Conservation (phyloP, 2,888 invertebrate genomes). For the Leptinotarsa haldemani region DNA sequence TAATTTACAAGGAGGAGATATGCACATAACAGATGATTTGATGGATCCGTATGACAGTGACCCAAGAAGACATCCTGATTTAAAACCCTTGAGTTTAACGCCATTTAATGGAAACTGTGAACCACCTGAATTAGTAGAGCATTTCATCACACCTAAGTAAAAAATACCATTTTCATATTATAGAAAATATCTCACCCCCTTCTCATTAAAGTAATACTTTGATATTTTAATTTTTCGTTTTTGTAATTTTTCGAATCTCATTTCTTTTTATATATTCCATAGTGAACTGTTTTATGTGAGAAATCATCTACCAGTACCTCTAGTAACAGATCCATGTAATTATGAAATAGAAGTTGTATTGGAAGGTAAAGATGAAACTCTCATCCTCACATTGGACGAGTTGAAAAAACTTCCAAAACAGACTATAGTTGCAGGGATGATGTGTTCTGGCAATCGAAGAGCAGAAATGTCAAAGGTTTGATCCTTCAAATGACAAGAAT, state of each 20-base stretch:
- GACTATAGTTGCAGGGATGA: conserved; percentile 83
- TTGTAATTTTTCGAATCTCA: background rate
- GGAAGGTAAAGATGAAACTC: conserved; percentile 65
- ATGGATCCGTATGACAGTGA: conserved; percentile 87
- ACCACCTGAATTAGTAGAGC: conserved; percentile 76
- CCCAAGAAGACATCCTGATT: conserved; percentile 81
- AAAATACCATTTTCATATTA: background rate
- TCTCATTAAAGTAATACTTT: too few species aligned
- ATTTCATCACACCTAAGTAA: conserved; percentile 89
- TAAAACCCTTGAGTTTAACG: conserved; percentile 81
- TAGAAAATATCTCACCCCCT: too few species aligned
- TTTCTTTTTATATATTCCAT: conserved; percentile 49
- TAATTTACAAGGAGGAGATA: conserved; percentile 80
- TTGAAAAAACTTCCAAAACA: conserved; percentile 79
- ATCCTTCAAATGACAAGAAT: too few species aligned
- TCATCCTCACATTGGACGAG: conserved; percentile 72
- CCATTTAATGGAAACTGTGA: conserved; percentile 98
- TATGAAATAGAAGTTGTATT: conserved; percentile 80
- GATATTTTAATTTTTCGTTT: too few species aligned
- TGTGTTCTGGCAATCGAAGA: conserved; percentile 97
- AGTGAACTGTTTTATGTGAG: conserved; percentile 96
- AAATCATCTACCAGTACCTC: conserved; percentile 96
- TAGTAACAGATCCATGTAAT: conserved; percentile 70
- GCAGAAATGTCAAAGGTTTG: conserved; percentile 87
- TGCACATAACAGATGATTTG: conserved; percentile 69